Percentiles rank a stretch among this genome's conserved stretches.
Evolutionary conservation across 2,888 invertebrate genomes (phyloP).

Genomic region (Polymixis lichenea): DNA sequence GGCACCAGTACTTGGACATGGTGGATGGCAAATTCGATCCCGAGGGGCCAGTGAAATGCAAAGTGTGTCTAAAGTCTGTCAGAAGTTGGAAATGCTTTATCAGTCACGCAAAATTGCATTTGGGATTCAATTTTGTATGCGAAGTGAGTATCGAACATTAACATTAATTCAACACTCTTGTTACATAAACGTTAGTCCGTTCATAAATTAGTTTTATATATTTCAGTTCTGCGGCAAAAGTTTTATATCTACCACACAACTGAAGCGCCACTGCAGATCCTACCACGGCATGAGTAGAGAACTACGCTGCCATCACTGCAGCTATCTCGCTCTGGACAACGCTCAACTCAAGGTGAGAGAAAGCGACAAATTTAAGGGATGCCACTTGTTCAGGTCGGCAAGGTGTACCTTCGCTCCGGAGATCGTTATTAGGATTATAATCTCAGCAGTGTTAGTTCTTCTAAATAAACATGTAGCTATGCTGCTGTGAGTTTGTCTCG

Average conservation of each 20-base stretch:
- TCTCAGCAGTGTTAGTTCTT: too few species aligned
- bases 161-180: background rate
- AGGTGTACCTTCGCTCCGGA: too few species aligned
- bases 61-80: conserved; percentile 67
- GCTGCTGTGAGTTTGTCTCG: too few species aligned
- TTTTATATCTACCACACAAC: conserved; percentile 67
- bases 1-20: conserved; percentile 64
- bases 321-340: conserved; percentile 72
- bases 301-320: conserved; percentile 66
- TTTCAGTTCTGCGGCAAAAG: conserved; percentile 72
- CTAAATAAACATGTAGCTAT: too few species aligned
- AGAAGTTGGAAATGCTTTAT: conserved; percentile 71
- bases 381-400: too few species aligned
- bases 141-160: conserved; percentile 62
- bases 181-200: background rate
- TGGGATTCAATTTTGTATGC: conserved; percentile 73
- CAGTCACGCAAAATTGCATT: conserved; percentile 69
- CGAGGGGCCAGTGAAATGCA: conserved; percentile 67
- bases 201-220: background rate
- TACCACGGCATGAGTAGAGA: conserved; percentile 69
- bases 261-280: conserved; percentile 72
- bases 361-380: background rate
- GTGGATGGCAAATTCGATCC: conserved; percentile 68
- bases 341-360: conserved; percentile 64
- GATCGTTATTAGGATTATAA: too few species aligned